Evolutionary conservation across 2,113 vertebrate species (phyloP).

Genomic region (Rafetus swinhoei): DNA sequence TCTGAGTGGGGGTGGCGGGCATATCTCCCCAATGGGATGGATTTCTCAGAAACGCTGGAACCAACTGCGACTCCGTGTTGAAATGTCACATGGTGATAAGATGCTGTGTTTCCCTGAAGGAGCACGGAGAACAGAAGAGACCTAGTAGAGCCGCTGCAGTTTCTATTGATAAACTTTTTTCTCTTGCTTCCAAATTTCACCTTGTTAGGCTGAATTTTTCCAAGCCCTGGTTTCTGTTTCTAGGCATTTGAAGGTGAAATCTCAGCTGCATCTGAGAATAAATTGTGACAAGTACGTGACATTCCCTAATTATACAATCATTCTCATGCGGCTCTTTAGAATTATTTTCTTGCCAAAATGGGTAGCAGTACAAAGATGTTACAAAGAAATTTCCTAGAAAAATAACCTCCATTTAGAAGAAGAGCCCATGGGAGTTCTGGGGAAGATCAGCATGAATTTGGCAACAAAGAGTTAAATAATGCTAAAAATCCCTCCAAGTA

Average conservation of each 20-base stretch:
- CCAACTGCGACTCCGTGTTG: not conserved
- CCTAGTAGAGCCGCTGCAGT: not conserved
- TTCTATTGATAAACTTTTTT: not conserved
- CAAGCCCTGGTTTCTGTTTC: not conserved
- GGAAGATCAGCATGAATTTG: not conserved
- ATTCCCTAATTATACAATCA: not conserved
- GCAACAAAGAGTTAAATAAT: not conserved
- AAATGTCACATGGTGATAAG: not conserved
- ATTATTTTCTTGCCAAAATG: not conserved
- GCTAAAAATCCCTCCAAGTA: not conserved
- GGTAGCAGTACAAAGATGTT: not conserved
- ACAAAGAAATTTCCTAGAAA: not conserved
- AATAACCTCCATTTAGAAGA: not conserved
- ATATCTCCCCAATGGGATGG: not conserved
- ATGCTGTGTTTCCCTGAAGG: not conserved
- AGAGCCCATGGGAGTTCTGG: not conserved
- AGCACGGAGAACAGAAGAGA: not conserved
- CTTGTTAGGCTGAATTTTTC: not conserved
- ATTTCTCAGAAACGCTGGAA: not conserved
- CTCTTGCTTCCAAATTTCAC: not conserved
- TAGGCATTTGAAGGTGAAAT: not conserved
- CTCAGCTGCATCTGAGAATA: not conserved
- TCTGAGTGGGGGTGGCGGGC: not conserved
- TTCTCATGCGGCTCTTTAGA: not conserved
- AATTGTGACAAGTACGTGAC: not conserved